phyloP scores from a whole-genome alignment of 2,113 vertebrate species.

The Acanthisitta chloris region DNA sequence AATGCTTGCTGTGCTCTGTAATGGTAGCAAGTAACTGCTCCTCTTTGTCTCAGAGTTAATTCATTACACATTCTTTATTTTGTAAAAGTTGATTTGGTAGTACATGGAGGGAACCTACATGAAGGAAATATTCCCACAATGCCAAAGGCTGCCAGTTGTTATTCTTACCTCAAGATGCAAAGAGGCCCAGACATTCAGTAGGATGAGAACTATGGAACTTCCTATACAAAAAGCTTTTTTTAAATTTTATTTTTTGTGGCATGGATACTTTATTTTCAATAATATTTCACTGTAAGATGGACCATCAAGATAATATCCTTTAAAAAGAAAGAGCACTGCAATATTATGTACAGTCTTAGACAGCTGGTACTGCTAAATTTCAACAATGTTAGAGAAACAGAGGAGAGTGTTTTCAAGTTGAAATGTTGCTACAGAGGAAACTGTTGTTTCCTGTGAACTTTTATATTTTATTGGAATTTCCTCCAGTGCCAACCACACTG shows the following conservation, averaged over 20 bases:
- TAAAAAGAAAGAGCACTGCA: not conserved
- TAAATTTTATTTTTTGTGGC: not conserved
- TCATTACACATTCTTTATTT: not conserved
- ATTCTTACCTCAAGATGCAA: not conserved
- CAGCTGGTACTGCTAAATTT: not conserved
- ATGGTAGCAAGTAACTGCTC: not conserved
- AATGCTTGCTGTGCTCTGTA: not conserved
- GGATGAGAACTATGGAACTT: not conserved
- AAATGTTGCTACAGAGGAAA: not conserved
- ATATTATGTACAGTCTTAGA: not conserved
- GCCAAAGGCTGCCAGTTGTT: not conserved
- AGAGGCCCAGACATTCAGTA: not conserved
- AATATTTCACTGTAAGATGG: not conserved
- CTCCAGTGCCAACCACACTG: not conserved
- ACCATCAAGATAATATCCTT: not conserved
- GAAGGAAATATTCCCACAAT: not conserved
- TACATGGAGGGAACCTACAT: accelerated
- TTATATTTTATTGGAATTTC: not conserved
- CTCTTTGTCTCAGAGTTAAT: not conserved
- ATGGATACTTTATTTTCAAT: not conserved
- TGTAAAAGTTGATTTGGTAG: not conserved
- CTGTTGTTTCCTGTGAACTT: not conserved
- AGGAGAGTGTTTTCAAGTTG: not conserved
- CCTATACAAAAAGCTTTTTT: accelerated
- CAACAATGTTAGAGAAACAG: not conserved